Conservation (phyloP, 2,888 invertebrate genomes). For the Deilephila porcellus region DNA sequence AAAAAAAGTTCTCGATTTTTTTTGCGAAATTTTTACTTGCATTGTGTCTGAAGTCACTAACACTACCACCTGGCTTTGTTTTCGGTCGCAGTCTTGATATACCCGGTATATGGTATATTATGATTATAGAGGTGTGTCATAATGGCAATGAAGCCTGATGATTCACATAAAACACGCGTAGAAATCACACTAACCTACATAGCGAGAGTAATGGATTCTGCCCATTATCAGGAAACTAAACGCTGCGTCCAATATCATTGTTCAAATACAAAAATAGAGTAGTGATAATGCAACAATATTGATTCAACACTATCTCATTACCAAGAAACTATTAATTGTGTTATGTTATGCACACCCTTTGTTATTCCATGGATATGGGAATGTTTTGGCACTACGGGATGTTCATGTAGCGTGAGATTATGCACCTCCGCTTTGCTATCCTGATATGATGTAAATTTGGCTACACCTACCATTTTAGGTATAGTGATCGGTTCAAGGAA, state of each 20-base stretch:
- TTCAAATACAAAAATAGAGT: constrained; percentile 53
- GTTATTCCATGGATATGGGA: constrained; percentile 9
- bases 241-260: constrained; percentile 49
- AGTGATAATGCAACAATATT: constrained; percentile 52
- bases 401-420: neutral
- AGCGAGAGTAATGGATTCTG: constrained; percentile 40
- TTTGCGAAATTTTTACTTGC: too few relatives aligned
- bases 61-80: too few relatives aligned
- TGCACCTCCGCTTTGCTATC: too few relatives aligned
- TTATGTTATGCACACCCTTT: constrained; percentile 31
- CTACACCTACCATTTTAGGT: too few relatives aligned
- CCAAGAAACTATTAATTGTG: constrained; percentile 53
- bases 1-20: too few relatives aligned
- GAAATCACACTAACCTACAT: constrained; percentile 20
- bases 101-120: too few relatives aligned
- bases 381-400: neutral
- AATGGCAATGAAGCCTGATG: too few relatives aligned
- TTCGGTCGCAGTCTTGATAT: too few relatives aligned
- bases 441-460: too few relatives aligned
- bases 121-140: too few relatives aligned
- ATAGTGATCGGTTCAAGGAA: too few relatives aligned
- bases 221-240: constrained; percentile 50
- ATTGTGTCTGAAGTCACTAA: too few relatives aligned
- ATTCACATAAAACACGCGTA: constrained; percentile 19
- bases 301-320: constrained; percentile 55